Conservation (phyloP, 2,797 vertebrate species). For the Lacerta agilis region DNA sequence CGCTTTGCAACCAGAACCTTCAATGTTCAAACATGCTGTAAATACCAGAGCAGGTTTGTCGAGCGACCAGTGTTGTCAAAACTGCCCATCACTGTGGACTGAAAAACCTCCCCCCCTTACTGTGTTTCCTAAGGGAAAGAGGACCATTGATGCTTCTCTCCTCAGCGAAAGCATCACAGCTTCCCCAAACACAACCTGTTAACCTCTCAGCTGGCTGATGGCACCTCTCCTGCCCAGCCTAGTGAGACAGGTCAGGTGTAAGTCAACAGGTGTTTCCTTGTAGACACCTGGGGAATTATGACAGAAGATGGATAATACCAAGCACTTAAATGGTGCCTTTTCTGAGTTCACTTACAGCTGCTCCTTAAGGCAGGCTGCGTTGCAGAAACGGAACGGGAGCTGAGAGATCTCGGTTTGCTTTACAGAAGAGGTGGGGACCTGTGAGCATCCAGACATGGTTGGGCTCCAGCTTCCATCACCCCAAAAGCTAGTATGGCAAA, state of each 20-base stretch:
- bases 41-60: not conserved
- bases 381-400: not conserved
- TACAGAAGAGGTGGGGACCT: not conserved
- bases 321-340: not conserved
- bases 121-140: not conserved
- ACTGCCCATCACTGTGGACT: not conserved
- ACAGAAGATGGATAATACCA: not conserved
- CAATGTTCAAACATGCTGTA: not conserved
- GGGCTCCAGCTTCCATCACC: too few species aligned
- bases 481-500: too few species aligned
- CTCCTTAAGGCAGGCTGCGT: not conserved
- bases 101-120: not conserved
- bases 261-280: not conserved
- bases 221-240: not conserved
- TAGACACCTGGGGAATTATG: not conserved
- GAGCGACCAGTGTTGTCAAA: not conserved
- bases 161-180: not conserved
- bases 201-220: not conserved
- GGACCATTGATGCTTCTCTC: not conserved
- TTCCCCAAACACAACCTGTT: not conserved
- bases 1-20: not conserved
- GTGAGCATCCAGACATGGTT: too few species aligned
- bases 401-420: not conserved
- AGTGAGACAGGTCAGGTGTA: not conserved
- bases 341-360: not conserved